Evolutionary conservation across 35 echinoderm and acorn worm genomes (phyloP), one percentile per base, ranked within the genome.

Genomic region (Diadema setosum): DNA sequence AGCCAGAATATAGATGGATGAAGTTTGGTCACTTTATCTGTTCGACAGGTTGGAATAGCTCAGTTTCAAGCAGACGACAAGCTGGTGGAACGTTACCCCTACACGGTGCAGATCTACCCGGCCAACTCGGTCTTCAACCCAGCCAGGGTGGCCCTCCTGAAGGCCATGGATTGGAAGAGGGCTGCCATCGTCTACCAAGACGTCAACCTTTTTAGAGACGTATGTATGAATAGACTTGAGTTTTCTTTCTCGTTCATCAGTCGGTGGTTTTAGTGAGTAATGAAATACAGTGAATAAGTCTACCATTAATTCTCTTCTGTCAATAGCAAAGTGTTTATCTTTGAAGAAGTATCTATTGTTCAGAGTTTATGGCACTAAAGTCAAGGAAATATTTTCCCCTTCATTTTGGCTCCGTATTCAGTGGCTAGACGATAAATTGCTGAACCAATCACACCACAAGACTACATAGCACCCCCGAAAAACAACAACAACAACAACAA

Each of bases 101-200:
- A 69, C 37, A 91, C 78, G 20, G 82, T 91, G 5, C 88, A 91
- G 36, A 91, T 91, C 58, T 91, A 91, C 34, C 88, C 88, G 12
- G 65, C 59, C 32, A 58, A 52, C 23, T 46, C 39, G 21, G 82
- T 91, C 2, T 91, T 91, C 29, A 91, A 91, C 63, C 88, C 88
- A 25, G 88, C 88, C 23, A 82, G 88, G 56, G 56, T 91, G 11
- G 43, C 45, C 18, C 80, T 91, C 31, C 42, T 91, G 29, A 65
- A 91, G 27, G 61, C 83, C 25, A 74, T 91, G 81, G 63, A 64
- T 17, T 91, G 88, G 88, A 73, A 83, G 16, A 83, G 64, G 74
- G 88, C 81, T 4, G 81, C 78, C 42, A 91, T 91, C 59, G 75
- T 91, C 26, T 91, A 58, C 31, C 39, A 91, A 67, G 74, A 91